Base-by-base conservation (phyloP, 64 coral and sea anemone genomes). In the Montipora foliosa region DNA sequence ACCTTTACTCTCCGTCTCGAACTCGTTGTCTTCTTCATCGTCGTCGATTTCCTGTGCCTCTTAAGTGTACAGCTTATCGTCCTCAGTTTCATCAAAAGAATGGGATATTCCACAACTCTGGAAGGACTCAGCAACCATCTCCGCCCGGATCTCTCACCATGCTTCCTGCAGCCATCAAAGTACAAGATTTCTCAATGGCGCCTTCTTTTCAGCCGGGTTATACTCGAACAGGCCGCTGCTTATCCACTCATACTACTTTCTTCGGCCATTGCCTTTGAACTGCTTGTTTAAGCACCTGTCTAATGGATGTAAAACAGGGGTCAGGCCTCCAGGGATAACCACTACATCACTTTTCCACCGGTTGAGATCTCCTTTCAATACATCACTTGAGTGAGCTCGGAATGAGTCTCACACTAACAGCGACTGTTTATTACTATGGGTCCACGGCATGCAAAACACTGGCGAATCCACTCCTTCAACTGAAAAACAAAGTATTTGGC, bases 1-100 rank as follows among this genome's bases (percentile, higher is more conserved):
- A 8, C 22, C 11, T n/a, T 88, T 44, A 49, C 85, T 88, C 58
- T 88, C 85, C 0, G 69, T 88, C 9, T 76, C 84, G 11, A 87
- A 87, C 22, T 87, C 64, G 7, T 72, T 0, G 48, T 22, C 19
- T 3, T 55, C 52, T 55, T 55, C 52, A 55, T 55, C 52, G 52
- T 9, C 29, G 52, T 55, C 52, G 52, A 55, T 55, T 55, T 60
- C 58, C 10, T 66, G 57, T 22, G 14, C 24, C 24, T 84, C 58
- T 44, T 84, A 55, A 29, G 3, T 19, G 57, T 15, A 84, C 3
- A 84, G 1, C 44, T 22, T 58, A 46, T 84, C 57, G 14, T 84
- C 81, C 46, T 89, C 87, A 44, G 58, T 89, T 29, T 74, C 74
- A 60, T 89, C 87, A n/a, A 89, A 47, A 37, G 87, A 29, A 3